Conservation (phyloP, 2,888 invertebrate genomes). For the Drosophila kambysellisi region DNA sequence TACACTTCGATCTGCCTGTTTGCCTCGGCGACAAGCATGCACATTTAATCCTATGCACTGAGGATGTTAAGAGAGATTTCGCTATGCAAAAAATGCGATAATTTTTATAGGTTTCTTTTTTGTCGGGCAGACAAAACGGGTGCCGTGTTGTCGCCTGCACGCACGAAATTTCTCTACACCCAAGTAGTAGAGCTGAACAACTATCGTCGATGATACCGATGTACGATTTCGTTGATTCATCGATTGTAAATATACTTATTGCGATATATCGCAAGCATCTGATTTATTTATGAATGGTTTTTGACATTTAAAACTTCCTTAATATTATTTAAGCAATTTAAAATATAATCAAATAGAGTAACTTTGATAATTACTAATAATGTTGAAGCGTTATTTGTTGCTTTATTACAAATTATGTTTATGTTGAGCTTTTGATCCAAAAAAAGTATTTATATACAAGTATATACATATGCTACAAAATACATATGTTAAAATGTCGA, state of each 20-base stretch:
- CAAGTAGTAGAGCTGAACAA: conserved; percentile 50
- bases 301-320: neutral
- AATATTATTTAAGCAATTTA: neutral
- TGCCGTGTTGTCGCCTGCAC: conserved; percentile 63
- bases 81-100: conserved; percentile 51
- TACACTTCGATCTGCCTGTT: conserved; percentile 26
- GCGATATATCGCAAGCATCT: neutral
- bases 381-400: neutral
- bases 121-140: conserved; percentile 51
- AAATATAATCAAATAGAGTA: neutral
- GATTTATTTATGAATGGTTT: neutral
- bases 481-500: neutral
- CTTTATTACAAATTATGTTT: no score
- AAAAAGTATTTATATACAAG: neutral
- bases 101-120: conserved; percentile 55
- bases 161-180: conserved; percentile 75
- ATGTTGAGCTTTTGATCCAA: neutral
- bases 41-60: conserved; percentile 14
- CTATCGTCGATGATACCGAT: conserved; percentile 31
- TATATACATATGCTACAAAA: neutral
- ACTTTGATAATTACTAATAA: neutral
- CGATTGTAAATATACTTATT: conserved; percentile 3
- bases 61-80: conserved; percentile 28
- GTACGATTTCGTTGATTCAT: conserved; percentile 3
- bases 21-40: conserved; percentile 21